Evolutionary conservation across 2,888 invertebrate genomes (phyloP).

Genomic region (Iselma pallidipennis): DNA sequence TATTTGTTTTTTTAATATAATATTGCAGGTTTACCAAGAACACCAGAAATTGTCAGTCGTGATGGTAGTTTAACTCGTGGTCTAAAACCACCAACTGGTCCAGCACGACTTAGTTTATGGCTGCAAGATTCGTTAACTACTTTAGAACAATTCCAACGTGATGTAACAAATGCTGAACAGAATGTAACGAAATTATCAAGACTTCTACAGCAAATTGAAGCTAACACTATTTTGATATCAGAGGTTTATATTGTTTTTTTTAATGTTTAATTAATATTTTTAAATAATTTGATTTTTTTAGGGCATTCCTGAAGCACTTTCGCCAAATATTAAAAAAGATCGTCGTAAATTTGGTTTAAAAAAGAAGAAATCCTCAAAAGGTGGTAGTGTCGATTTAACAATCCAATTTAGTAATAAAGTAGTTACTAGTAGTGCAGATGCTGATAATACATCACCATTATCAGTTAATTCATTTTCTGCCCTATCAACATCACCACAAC

Average conservation of each 20-base stretch:
- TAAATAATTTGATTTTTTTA: not conserved
- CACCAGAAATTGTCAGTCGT: conserved; percentile 52
- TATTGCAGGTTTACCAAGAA: conserved; percentile 43
- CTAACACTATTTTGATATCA: conserved; percentile 29
- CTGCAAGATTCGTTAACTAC: conserved; percentile 69
- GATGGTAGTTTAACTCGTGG: conserved; percentile 56
- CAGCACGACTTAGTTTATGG: conserved; percentile 66
- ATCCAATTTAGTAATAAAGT: conserved; percentile 51
- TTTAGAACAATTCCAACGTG: conserved; percentile 66
- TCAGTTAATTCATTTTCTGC: conserved; percentile 52
- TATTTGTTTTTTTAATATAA: not conserved
- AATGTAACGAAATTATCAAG: conserved; percentile 69
- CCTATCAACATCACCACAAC: conserved; percentile 44
- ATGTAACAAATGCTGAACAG: conserved; percentile 69
- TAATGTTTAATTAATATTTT: not conserved
- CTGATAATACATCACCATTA: conserved; percentile 54
- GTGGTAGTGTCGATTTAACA: conserved; percentile 65
- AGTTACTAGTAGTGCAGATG: conserved; percentile 41
- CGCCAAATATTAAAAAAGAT: conserved; percentile 69
- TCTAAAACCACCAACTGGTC: conserved; percentile 51
- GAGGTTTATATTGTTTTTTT: conserved; percentile 30
- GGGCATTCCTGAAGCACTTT: conserved; percentile 17
- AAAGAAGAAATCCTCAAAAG: conserved; percentile 68
- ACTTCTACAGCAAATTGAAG: conserved; percentile 63
- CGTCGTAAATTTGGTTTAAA: conserved; percentile 70